phyloP scores from a whole-genome alignment of 2,888 invertebrate species.

The Tanaodytes sp. region DNA sequence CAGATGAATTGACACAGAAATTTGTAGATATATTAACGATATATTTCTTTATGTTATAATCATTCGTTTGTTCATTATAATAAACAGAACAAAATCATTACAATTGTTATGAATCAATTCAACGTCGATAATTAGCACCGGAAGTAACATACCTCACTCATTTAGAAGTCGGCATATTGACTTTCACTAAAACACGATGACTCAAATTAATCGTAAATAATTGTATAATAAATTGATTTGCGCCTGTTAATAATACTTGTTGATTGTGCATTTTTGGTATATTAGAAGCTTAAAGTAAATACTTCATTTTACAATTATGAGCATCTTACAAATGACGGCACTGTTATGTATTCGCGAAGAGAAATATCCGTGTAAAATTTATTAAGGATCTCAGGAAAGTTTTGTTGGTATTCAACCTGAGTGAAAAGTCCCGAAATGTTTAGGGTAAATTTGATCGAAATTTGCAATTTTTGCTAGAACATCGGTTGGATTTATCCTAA shows the following conservation, averaged over 20 bases:
- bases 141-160: neutral
- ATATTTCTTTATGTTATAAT: conserved; percentile 31
- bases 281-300: neutral
- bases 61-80: conserved; percentile 13
- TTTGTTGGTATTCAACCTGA: no score
- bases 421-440: no score
- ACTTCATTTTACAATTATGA: no score
- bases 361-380: no score
- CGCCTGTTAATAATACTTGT: conserved; percentile 38
- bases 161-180: neutral
- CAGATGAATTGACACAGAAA: no score
- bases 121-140: conserved; percentile 1
- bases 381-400: no score
- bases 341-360: no score
- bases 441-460: no score
- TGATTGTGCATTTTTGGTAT: conserved; percentile 32
- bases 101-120: conserved; percentile 16
- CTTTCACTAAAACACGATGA: neutral
- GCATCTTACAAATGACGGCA: no score
- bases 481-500: no score
- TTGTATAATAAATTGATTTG: neutral
- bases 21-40: conserved; percentile 36
- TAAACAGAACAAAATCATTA: conserved; percentile 22
- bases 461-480: no score
- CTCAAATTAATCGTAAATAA: conserved; percentile 1